Evolutionary conservation across 2,888 invertebrate genomes (phyloP).

Genomic region (Platycheirus rosarum): DNA sequence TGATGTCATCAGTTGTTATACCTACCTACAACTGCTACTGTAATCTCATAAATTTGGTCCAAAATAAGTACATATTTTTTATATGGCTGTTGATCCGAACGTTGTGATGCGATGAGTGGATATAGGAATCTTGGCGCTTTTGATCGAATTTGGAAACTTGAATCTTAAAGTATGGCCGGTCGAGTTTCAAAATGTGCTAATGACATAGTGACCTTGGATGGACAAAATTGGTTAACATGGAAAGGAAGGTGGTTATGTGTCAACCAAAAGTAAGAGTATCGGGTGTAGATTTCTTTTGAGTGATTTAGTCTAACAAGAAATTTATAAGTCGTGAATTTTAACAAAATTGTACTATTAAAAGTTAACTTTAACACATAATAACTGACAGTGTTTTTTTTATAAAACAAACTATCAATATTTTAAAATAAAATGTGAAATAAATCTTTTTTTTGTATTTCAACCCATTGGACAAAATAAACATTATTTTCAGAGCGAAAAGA

Average conservation of each 20-base stretch:
- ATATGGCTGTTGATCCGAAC: conserved; percentile 12
- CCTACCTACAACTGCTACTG: background rate
- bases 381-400: no score
- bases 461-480: no score
- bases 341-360: no score
- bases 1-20: conserved; percentile 60
- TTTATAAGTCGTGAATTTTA: no score
- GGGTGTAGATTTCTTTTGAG: no score
- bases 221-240: conserved; percentile 11
- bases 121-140: conserved; percentile 40
- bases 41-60: conserved; percentile 44
- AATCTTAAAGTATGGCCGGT: conserved; percentile 40
- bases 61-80: conserved; percentile 18
- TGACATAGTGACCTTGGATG: conserved; percentile 58
- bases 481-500: no score
- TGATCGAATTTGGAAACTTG: conserved; percentile 68
- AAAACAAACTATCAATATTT: no score
- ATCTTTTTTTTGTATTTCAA: no score
- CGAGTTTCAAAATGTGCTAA: conserved; percentile 55
- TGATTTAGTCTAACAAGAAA: no score
- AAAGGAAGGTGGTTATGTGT: conserved; percentile 21
- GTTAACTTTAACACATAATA: no score
- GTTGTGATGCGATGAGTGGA: no score
- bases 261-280: background rate
- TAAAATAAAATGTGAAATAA: no score